Evolutionary conservation across 2,888 invertebrate species (phyloP).

Genomic region (Andricus quercusramuli): DNA sequence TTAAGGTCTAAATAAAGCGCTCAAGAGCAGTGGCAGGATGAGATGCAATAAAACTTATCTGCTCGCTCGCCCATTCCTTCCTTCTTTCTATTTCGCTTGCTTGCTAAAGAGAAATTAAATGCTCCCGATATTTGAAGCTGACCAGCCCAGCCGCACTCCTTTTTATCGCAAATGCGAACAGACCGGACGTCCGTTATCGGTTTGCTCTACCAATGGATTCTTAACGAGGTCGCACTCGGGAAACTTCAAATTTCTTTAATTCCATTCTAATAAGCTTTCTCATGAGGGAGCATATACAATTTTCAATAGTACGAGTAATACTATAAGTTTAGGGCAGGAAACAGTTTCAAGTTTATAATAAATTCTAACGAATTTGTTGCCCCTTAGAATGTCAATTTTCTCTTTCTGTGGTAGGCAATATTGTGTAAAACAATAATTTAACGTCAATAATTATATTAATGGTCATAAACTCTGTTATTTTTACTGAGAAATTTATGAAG

Average conservation of each 20-base stretch:
- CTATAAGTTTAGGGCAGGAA: background rate
- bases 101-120: conserved; percentile 23
- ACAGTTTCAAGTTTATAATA: background rate
- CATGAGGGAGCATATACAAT: background rate
- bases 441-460: no score
- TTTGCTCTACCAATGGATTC: background rate
- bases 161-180: conserved; percentile 38
- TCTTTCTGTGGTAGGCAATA: no score
- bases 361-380: no score
- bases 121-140: conserved; percentile 41
- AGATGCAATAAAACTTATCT: conserved; percentile 49
- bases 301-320: background rate
- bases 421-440: no score
- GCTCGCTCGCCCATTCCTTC: conserved; percentile 48
- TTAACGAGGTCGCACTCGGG: conserved; percentile 6
- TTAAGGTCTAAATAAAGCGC: conserved; percentile 52
- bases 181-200: conserved; percentile 40
- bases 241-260: conserved; percentile 12
- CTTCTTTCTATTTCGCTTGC: conserved; percentile 39
- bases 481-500: no score
- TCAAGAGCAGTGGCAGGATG: conserved; percentile 48
- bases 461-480: no score
- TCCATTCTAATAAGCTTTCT: background rate
- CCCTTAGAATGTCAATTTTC: no score
- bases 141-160: conserved; percentile 33